Conservation (phyloP, 2,797 vertebrate species). For the Arnoldichthys spilopterus region DNA sequence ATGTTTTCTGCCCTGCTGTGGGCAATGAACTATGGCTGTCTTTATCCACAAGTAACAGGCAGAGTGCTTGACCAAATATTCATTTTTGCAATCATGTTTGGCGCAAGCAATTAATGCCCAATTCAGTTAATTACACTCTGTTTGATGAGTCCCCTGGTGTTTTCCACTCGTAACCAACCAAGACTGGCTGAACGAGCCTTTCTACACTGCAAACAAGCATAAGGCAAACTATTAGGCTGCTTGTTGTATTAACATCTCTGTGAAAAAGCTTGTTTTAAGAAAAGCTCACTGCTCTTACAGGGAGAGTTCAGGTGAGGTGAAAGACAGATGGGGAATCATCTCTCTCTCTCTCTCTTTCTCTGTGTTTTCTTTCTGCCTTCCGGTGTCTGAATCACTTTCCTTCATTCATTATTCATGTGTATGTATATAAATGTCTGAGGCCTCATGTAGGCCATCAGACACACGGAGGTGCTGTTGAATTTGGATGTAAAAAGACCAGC, state of each 20-base stretch:
- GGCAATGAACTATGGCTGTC: not conserved
- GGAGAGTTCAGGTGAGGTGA: not conserved
- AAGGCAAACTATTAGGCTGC: not conserved
- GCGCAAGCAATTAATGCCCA: conserved; percentile 34
- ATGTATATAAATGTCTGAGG: not conserved
- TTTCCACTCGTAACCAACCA: conserved; percentile 31
- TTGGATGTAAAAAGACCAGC: conserved; percentile 3
- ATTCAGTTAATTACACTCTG: conserved; percentile 40
- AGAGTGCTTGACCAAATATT: conserved; percentile 19
- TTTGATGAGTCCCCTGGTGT: conserved; percentile 42
- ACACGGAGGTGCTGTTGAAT: not conserved
- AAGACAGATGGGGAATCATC: not conserved
- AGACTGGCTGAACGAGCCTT: not conserved
- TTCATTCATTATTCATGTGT: conserved; percentile 13
- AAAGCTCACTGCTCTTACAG: not conserved
- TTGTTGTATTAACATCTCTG: not conserved
- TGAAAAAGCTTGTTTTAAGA: not conserved
- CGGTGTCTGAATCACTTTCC: not conserved
- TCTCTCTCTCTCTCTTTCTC: not conserved
- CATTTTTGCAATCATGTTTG: conserved; percentile 18
- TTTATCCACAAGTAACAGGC: not conserved
- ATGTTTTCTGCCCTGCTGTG: not conserved
- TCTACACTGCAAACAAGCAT: not conserved
- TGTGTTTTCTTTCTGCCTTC: no score
- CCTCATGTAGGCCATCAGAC: not conserved